Percentiles rank a stretch among this genome's conserved stretches.
Evolutionary conservation across 2,797 vertebrate species (phyloP).

Genomic region (Psittacula echo): DNA sequence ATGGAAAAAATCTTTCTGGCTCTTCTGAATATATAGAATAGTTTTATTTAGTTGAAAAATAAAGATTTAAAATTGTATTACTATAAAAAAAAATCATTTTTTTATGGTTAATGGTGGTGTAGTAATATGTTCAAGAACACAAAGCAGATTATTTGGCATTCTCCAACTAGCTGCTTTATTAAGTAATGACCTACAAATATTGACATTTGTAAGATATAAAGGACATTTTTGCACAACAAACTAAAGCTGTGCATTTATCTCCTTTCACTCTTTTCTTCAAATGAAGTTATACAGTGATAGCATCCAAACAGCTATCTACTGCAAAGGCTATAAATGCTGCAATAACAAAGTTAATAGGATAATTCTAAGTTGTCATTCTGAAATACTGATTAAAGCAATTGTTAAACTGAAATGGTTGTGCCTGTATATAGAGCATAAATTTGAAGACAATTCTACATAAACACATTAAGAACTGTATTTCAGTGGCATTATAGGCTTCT

Average conservation of each 20-base stretch:
- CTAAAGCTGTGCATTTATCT: neutral
- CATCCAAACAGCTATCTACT: neutral
- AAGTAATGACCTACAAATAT: slow-evolving; percentile 18
- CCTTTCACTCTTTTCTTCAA: slow-evolving; percentile 1
- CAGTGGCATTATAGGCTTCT: neutral
- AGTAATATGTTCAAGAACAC: neutral
- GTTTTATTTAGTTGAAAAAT: slow-evolving; percentile 4
- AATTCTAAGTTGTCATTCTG: slow-evolving; percentile 63
- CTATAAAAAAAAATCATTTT: neutral
- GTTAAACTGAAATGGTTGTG: slow-evolving; percentile 57
- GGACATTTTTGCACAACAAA: neutral
- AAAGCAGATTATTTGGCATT: neutral
- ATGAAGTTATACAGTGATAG: neutral
- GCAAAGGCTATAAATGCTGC: slow-evolving; percentile 51
- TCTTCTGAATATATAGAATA: neutral
- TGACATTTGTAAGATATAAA: slow-evolving; percentile 11
- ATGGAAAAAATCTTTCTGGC: neutral
- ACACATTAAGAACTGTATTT: slow-evolving; percentile 52
- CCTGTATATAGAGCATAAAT: slow-evolving; percentile 49
- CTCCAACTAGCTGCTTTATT: neutral
- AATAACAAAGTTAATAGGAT: slow-evolving; percentile 69
- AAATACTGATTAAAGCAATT: slow-evolving; percentile 72
- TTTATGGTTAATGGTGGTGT: neutral
- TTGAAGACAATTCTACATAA: slow-evolving; percentile 41
- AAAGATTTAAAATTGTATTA: neutral